Percentiles rank a stretch among this genome's conserved stretches.
These are phyloP conservation scores for Zoanthus sansibaricus DNA, from an alignment of 92 coral and sea anemone species.

Conservation along the genomic window DNA sequence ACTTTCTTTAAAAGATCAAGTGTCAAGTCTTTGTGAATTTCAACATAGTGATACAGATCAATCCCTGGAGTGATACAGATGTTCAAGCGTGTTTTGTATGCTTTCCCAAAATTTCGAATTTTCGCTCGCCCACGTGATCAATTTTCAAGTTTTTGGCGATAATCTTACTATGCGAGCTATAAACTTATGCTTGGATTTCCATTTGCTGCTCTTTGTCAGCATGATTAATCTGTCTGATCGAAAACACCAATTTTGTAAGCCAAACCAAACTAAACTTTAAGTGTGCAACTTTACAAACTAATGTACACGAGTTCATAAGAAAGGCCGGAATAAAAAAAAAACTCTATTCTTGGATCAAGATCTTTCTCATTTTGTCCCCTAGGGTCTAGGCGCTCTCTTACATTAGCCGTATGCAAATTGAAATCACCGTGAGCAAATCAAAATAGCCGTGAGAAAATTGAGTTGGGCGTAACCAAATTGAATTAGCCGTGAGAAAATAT, in stretches of 20 bases:
- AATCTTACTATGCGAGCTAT: slow-evolving; percentile 17
- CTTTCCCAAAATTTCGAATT: not conserved
- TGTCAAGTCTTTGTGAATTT: slow-evolving; percentile 61
- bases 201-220: slow-evolving; percentile 33
- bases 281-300: no score
- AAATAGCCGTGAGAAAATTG: no score
- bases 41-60: slow-evolving; percentile 62
- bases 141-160: slow-evolving; percentile 28
- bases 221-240: not conserved
- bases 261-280: not conserved
- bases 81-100: not conserved
- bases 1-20: slow-evolving; percentile 65
- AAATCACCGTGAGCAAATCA: no score
- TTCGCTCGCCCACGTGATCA: not conserved
- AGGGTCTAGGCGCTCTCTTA: no score
- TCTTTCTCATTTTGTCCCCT: no score
- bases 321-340: not conserved
- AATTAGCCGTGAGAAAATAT: no score
- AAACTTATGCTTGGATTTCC: slow-evolving; percentile 32
- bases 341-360: not conserved
- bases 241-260: not conserved
- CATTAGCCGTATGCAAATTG: no score
- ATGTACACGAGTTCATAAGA: not conserved
- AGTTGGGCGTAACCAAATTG: no score
- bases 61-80: slow-evolving; percentile 53